These are phyloP conservation scores for Megaleporinus macrocephalus DNA, from an alignment of 2,113 vertebrate species.

Conservation along the genomic window DNA sequence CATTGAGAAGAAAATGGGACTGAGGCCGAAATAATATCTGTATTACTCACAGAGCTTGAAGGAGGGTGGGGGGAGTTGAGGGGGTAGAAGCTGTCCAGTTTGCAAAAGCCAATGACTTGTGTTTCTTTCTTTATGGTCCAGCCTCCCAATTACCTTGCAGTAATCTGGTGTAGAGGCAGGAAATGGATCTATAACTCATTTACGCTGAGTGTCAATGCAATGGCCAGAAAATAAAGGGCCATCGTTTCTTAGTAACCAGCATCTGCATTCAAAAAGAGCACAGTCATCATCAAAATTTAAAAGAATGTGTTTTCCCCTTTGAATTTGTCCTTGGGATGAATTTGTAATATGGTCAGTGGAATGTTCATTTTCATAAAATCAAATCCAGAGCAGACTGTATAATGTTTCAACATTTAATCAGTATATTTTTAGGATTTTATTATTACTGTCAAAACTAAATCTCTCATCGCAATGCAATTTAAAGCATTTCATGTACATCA, in stretches of 20 bases:
- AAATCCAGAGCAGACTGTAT: neutral
- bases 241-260: constrained; percentile 51
- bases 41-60: constrained; percentile 75
- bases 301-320: neutral
- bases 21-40: constrained; percentile 78
- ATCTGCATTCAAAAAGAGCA: constrained; percentile 40
- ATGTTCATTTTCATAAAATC: neutral
- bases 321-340: neutral
- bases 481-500: too few species aligned
- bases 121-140: constrained; percentile 62
- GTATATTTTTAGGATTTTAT: too few species aligned
- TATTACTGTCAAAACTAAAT: too few species aligned
- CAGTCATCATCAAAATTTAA: constrained; percentile 38
- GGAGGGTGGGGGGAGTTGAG: constrained; percentile 24
- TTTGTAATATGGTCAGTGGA: neutral
- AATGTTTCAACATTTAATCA: too few species aligned
- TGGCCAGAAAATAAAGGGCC: constrained; percentile 60
- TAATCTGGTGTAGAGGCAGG: constrained; percentile 75
- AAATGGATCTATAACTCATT: constrained; percentile 81
- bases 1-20: constrained; percentile 78
- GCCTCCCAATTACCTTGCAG: constrained; percentile 65
- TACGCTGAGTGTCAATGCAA: constrained; percentile 68
- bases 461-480: too few species aligned
- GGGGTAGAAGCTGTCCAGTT: constrained; percentile 57
- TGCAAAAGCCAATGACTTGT: constrained; percentile 67